Evolutionary conservation across 2,113 vertebrate genomes (phyloP), one percentile per base, ranked within the genome.

Genomic region (Syngnathus scovelli): DNA sequence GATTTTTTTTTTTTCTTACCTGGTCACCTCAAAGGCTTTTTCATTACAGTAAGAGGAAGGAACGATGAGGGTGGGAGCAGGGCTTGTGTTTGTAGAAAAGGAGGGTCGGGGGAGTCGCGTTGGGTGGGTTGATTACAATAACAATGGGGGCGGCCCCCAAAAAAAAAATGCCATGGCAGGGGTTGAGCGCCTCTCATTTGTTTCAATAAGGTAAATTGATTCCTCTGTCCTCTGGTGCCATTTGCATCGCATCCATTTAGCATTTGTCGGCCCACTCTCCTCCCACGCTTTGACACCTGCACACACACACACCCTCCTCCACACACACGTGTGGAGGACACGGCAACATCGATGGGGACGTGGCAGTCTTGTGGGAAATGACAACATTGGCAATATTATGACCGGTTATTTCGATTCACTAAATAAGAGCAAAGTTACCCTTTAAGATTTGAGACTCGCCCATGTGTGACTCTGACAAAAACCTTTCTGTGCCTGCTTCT

Each of bases 141-240:
- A 89, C 83, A 89, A 86, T 75, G 71, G 77, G 83, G 84, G 83
- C 44, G 62, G 77, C 83, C 83, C 83, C 84, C 80, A 83, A 83
- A 79, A 78, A 68, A 21, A 10, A 15, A 15, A 65, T 49, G 21
- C 69, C 43, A 76, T 78, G 78, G 83, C 82, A 73, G 27, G 56
- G 71, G 87, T 82, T 61, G 80, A 85, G 80, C 81, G 46, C 70
- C 80, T 85, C 87, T 89, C 87, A 89, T 92, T 91, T 91, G 85
- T 92, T 92, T 90, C 87, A 89, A 89, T 90, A 90, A 90, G 79
- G 75, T 87, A 88, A 92, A 92, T 90, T 90, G 90, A 91, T 90
- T 91, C 83, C 72, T 58, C 75, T 84, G 89, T 90, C 88, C 85
- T 90, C 70, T 82, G 75, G 68, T 87, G 86, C 82, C 86, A 89